These are phyloP conservation scores for Bos indicus DNA, from an alignment of 2,113 vertebrate species.

Conservation along the genomic window DNA sequence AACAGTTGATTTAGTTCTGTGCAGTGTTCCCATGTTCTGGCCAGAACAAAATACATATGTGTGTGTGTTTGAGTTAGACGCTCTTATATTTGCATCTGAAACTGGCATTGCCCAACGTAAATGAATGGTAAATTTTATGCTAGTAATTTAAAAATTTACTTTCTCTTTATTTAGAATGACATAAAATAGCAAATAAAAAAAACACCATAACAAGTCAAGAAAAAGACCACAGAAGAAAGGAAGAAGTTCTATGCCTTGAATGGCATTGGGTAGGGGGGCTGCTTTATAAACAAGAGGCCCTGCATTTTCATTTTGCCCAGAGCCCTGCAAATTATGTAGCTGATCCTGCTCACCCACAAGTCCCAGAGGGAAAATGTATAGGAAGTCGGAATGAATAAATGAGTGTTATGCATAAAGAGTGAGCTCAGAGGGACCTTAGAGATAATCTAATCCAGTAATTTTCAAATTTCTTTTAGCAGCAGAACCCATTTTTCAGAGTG, in stretches of 20 bases:
- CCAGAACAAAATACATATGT: background rate
- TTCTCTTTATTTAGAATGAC: constrained; percentile 11
- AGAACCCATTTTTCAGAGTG: background rate
- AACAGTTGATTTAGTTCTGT: background rate
- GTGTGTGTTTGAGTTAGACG: background rate
- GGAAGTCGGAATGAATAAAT: background rate
- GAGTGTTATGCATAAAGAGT: background rate
- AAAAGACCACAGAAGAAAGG: background rate
- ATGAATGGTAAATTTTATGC: background rate
- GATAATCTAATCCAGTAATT: background rate
- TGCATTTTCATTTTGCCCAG: background rate
- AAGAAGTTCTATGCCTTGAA: background rate
- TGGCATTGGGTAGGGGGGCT: background rate
- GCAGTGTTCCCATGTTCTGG: background rate
- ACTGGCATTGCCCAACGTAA: background rate
- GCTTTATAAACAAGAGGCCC: background rate
- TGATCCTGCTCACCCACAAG: background rate
- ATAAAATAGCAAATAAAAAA: constrained; percentile 7
- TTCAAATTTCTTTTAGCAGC: background rate
- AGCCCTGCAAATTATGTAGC: background rate
- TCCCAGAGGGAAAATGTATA: background rate
- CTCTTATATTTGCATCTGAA: background rate
- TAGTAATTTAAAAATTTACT: background rate
- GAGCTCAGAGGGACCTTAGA: background rate
- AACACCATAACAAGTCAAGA: background rate